These are phyloP conservation scores for Serripes groenlandicus DNA, from an alignment of 2,888 invertebrate genomes.

Conservation along the genomic window DNA sequence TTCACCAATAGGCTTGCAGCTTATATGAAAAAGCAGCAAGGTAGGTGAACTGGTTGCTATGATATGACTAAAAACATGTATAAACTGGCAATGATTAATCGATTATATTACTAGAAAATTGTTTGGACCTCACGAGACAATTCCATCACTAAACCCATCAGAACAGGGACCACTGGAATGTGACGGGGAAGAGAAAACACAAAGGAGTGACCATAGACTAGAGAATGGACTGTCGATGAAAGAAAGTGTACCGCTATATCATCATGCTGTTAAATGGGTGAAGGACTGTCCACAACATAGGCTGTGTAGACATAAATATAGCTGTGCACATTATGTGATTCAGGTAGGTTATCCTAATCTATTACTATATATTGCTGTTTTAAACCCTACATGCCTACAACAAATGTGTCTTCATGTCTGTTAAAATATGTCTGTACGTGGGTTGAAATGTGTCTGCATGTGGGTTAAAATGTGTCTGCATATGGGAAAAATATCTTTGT, in stretches of 20 bases:
- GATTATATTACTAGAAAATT: slow-evolving; percentile 51
- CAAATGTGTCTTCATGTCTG: no score
- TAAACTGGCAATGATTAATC: no score
- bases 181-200: not conserved
- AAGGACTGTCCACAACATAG: slow-evolving; percentile 67
- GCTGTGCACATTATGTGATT: slow-evolving; percentile 70
- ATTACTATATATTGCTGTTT: no score
- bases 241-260: slow-evolving; percentile 2
- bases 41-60: no score
- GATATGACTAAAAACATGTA: no score
- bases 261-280: slow-evolving; percentile 36
- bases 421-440: no score
- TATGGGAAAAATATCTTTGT: no score
- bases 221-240: slow-evolving; percentile 8
- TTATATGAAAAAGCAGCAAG: no score
- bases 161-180: not conserved
- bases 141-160: slow-evolving; percentile 13
- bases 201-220: not conserved
- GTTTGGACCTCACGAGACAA: slow-evolving; percentile 49
- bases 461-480: no score
- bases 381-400: no score
- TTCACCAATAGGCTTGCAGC: no score
- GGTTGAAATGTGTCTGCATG: no score
- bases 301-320: slow-evolving; percentile 71
- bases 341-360: slow-evolving; percentile 1